Conservation (phyloP, 2,888 invertebrate species). For the Tortricodes alternella region DNA sequence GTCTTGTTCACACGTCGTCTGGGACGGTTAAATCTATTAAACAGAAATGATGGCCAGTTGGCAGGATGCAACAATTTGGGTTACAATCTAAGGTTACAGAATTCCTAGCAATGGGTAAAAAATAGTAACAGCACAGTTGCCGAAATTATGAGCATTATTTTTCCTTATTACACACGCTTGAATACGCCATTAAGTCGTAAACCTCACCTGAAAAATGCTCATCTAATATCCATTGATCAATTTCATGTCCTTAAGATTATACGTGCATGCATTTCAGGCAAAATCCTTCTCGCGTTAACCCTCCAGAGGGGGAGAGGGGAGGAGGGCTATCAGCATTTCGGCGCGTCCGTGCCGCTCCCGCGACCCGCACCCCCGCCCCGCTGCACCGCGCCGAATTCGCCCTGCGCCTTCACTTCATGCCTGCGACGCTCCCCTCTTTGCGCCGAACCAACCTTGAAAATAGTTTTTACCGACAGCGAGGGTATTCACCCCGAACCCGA, state of each 20-base stretch:
- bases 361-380: constrained; percentile 41
- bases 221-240: constrained; percentile 10
- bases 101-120: constrained; percentile 8
- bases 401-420: constrained; percentile 65
- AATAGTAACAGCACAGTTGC: constrained; percentile 9
- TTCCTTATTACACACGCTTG: neutral
- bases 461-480: constrained; percentile 80
- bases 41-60: neutral
- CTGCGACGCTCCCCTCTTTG: constrained; percentile 72
- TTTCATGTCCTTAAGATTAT: neutral
- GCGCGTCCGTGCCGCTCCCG: constrained; percentile 63
- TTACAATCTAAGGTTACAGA: constrained; percentile 17
- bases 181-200: too few species aligned
- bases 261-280: constrained; percentile 4
- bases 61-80: constrained; percentile 18
- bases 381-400: constrained; percentile 68
- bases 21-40: too few species aligned
- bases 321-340: constrained; percentile 78
- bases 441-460: constrained; percentile 79
- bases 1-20: too few species aligned
- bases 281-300: constrained; percentile 23
- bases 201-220: too few species aligned
- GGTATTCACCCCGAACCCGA: constrained; percentile 82
- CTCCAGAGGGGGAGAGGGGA: constrained; percentile 38
- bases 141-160: neutral